phyloP scores from a whole-genome alignment of 2,113 vertebrate species.

The Penelope pileata region DNA sequence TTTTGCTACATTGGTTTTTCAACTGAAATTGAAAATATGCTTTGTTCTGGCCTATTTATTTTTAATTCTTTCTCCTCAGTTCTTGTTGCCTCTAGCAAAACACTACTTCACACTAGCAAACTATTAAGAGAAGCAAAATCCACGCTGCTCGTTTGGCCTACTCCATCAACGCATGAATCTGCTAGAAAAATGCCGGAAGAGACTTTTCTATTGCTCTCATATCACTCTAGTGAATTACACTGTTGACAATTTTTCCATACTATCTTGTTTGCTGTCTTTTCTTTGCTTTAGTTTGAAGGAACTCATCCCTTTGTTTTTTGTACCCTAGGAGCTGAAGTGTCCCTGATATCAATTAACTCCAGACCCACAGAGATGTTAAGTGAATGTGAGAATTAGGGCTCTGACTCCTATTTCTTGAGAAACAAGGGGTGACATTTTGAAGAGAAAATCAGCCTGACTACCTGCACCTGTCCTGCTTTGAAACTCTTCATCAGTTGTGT shows the following conservation, averaged over 20 bases:
- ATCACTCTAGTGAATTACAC: background rate
- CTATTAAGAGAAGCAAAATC: slow-evolving; percentile 21
- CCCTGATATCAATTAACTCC: rapidly evolving
- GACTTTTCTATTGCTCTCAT: background rate
- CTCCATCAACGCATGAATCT: background rate
- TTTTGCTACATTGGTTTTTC: slow-evolving; percentile 39
- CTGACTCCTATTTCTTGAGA: background rate
- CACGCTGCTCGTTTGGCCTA: background rate
- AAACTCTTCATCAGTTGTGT: background rate
- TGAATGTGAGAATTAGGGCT: background rate
- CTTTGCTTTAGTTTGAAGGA: background rate
- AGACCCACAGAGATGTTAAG: background rate
- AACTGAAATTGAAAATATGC: slow-evolving; percentile 62
- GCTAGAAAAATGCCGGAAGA: background rate
- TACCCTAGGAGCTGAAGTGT: background rate
- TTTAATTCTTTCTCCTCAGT: slow-evolving; percentile 64
- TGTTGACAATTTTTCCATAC: background rate
- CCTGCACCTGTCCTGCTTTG: background rate
- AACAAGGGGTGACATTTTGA: background rate
- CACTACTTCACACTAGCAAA: background rate
- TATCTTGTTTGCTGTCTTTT: background rate
- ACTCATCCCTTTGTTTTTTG: background rate
- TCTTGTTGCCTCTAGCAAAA: slow-evolving; percentile 51
- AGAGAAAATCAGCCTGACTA: background rate
- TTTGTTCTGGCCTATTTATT: slow-evolving; percentile 69